Conservation (phyloP, 2,113 vertebrate species). For the Takifugu bimaculatus region DNA sequence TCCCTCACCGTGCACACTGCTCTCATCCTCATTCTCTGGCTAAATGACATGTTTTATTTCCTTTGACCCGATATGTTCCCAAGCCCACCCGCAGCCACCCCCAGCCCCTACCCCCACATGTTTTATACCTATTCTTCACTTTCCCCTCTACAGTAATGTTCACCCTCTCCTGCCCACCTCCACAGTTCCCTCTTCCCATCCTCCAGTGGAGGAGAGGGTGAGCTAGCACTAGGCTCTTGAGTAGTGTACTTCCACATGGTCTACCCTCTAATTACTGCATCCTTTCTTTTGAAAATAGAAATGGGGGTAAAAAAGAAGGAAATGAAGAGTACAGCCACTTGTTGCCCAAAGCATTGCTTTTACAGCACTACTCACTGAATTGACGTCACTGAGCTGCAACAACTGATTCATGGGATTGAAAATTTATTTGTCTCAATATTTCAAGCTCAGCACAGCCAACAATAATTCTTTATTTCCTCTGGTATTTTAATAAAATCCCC, state of each 20-base stretch:
- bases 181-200: constrained; percentile 53
- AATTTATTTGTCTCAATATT: constrained; percentile 26
- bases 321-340: constrained; percentile 62
- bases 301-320: constrained; percentile 33
- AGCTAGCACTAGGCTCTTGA: constrained; percentile 65
- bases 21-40: constrained; percentile 67
- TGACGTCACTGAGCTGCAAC: constrained; percentile 23
- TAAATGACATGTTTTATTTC: constrained; percentile 73
- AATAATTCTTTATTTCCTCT: not conserved
- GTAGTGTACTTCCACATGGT: constrained; percentile 71
- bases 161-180: constrained; percentile 53
- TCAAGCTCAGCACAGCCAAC: constrained; percentile 10
- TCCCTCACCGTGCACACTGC: constrained; percentile 36
- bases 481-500: not conserved
- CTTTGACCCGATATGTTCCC: constrained; percentile 66
- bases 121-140: constrained; percentile 51
- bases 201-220: constrained; percentile 62
- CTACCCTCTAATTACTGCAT: constrained; percentile 71
- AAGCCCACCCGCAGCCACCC: constrained; percentile 23
- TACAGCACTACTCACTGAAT: constrained; percentile 46
- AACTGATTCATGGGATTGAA: constrained; percentile 8
- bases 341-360: constrained; percentile 62
- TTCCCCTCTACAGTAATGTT: constrained; percentile 52
- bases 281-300: constrained; percentile 54
- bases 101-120: constrained; percentile 36